Conservation (phyloP, 2,888 invertebrate genomes). For the Lucinisca nassula region DNA sequence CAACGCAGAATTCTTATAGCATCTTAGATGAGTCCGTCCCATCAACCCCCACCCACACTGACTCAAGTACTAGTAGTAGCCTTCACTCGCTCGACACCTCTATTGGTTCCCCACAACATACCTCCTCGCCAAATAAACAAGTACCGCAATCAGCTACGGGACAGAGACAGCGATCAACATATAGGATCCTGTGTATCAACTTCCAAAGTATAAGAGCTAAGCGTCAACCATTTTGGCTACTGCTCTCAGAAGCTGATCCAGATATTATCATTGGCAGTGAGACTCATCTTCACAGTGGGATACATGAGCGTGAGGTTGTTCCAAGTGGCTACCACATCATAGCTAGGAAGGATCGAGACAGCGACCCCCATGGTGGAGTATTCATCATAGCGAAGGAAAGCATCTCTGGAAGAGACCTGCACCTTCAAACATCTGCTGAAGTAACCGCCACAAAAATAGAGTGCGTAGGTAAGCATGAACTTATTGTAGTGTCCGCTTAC, state of each 20-base stretch:
- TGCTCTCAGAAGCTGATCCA: too few relatives aligned
- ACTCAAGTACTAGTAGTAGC: too few relatives aligned
- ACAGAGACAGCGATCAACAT: neutral
- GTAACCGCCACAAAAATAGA: neutral
- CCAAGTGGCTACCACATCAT: conserved; percentile 14
- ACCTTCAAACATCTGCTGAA: neutral
- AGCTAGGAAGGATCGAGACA: conserved; percentile 4
- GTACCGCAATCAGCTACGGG: too few relatives aligned
- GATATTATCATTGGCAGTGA: neutral
- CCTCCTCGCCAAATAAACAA: too few relatives aligned
- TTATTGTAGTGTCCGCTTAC: conserved; percentile 28
- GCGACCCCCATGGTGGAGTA: conserved; percentile 25
- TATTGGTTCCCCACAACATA: too few relatives aligned
- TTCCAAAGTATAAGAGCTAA: too few relatives aligned
- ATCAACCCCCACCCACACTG: too few relatives aligned
- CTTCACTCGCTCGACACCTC: too few relatives aligned
- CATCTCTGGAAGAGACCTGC: conserved; percentile 13
- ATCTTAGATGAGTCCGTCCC: too few relatives aligned
- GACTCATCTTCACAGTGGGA: conserved; percentile 22
- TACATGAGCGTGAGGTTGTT: neutral
- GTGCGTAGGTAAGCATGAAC: conserved; percentile 3
- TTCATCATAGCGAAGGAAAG: conserved; percentile 28
- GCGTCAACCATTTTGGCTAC: too few relatives aligned
- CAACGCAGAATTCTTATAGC: too few relatives aligned
- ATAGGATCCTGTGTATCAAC: too few relatives aligned